Evolutionary conservation across 2,888 invertebrate genomes (phyloP), one percentile per base, ranked within the genome.

Genomic region (Pristionchus arcanus): DNA sequence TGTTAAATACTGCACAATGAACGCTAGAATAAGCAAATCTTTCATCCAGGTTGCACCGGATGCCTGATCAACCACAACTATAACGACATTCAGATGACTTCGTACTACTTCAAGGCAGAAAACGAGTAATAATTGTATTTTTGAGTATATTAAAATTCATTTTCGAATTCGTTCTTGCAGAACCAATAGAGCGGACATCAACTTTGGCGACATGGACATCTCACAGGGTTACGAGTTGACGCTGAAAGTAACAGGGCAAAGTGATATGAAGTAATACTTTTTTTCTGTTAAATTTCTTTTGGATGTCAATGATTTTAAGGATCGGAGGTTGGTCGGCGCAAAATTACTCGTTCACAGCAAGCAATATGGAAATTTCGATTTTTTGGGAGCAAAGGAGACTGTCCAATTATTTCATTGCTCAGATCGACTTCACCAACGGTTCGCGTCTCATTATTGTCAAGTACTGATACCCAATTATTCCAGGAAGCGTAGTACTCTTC

Each of bases 391-490:
- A 15, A 28, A 68, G 68, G 68, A 68, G 28, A 63, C 19, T 4
- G 3, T 42, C 9, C 68, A 28, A 68, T 19, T 31, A 13, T 9
- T 68, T 68, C 13, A 19, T 28, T 16, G 68, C 68, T 4, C 68
- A 68, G 68, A 28, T 68, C 31, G 68, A 68, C 68, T 68, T 68
- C 68, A 68, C 31, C 68, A 68, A 68, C 15, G 68, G 68, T 68
- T 15, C 28, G 68, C 42, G 42, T 9, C 9, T 42, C 42, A 42
- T 9, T 42, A 42, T 42, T 42, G 3, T 42, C 42, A 42, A n/a
- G n/a, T n/a, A n/a, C n/a, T 9, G 9, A 42, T 42, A 5, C 42
- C 3, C 9, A 42, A 5, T 42, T 9, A 42, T 42, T 42, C 42
- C 42, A 42, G 42, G 42, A 3, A 42, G 42, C 9, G 42, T 9